Base-by-base conservation (phyloP, 2,113 vertebrate species). In the Gymnobelideus leadbeateri region DNA sequence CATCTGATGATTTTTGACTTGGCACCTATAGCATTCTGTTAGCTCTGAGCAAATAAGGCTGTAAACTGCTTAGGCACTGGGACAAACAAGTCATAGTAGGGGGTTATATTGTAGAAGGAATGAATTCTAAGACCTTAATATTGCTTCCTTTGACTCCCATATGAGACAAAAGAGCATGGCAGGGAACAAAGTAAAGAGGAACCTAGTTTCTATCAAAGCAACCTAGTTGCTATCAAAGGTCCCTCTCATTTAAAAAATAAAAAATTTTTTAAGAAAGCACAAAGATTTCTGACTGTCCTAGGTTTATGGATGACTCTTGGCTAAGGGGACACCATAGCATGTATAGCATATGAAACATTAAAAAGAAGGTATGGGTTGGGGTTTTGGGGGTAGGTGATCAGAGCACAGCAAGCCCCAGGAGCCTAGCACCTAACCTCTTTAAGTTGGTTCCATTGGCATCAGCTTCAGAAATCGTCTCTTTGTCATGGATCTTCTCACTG, bases 401-500 rank as follows among this genome's bases (percentile, higher is more conserved):
- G 46, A n/a, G 28, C 5, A 1, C 19, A 51, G 50, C 37, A 9
- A 26, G 54, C 51, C 25, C 31, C 4, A 53, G 25, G 89, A 52
- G 14, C 24, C 57, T 23, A 43, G 49, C 89, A 51, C 94, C 90
- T 98, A 97, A 99, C 99, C 99, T 99, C 97, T 99, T 99, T 93
- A 99, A 98, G 91, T 97, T 98, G 2, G 99, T 98, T 97, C 99
- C 99, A 96, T 98, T 99, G 61, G 99, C 97, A 93, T 99, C 98
- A 91, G 97, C 96, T 97, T 99, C 99, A 89, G 98, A 98, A 96
- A 98, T 98, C 16, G 98, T 98, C 94, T 99, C 99, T 91, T 99
- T 99, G 91, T 99, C 99, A 0, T 98, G 98, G 94, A 98, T 98
- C 95, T 98, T 98, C 94, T 98, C 98, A 94, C 98, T 98, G 97